Evolutionary conservation across 1,140 invertebrate species (phyloP), one percentile per base, ranked within the genome.

Genomic region (Brachionus asplanchnoidis): DNA sequence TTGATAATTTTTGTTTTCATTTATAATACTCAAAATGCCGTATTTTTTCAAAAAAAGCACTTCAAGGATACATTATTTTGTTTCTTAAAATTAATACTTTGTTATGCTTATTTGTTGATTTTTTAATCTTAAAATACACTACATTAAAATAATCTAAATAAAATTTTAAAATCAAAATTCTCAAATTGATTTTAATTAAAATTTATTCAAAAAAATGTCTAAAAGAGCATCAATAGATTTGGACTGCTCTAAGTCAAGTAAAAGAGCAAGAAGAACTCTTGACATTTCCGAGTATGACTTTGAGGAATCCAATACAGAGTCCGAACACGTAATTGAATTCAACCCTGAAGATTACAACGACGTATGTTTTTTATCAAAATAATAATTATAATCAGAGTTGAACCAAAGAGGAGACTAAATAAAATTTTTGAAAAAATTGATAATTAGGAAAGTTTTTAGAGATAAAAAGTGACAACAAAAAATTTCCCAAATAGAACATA

Each of bases 191-290:
- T 42, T 53, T 56, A 20, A 56, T 23, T 17, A 17, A 17, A 56
- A 56, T 17, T 23, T 60, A 20, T 20, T 60, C 9, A 20, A 17
- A 8, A 75, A 77, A 53, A 77, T 77, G 73, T 77, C 73, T 12
- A 77, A 77, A 77, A 77, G 73, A 50, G 42, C 73, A 8, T 77
- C 73, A 26, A 46, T 23, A 50, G 73, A 77, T 46, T 26, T 77
- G 20, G 46, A 77, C n/a, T 50, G 42, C 9, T 46, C 73, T 14
- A 77, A 50, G 11, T 50, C 44, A 28, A 77, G 26, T 36, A 77
- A 77, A 50, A 77, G 73, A 50, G 73, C 42, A 23, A 77, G 46
- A 77, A 28, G 73, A 77, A 77, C 73, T 5, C 42, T 77, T 40
- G 68, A 73, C 1, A 77, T 46, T 26, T 26, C 40, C 23, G 26